These are phyloP conservation scores for Archilochus colubris DNA, from an alignment of 2,113 vertebrate genomes.

Conservation along the genomic window DNA sequence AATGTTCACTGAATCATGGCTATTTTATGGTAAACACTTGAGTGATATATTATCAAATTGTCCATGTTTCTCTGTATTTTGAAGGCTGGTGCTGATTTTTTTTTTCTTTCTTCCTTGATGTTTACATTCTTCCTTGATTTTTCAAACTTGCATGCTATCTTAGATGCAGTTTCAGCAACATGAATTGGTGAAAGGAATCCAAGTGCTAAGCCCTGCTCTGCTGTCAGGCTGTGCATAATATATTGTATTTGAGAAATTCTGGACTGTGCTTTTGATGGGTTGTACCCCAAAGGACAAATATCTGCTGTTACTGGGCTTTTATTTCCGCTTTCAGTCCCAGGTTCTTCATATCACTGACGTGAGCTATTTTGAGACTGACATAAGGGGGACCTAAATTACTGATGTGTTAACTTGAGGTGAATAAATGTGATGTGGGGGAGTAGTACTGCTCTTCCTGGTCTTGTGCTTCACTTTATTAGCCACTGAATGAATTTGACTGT, in stretches of 20 bases:
- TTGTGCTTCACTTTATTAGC: not conserved
- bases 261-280: not conserved
- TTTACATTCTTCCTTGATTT: not conserved
- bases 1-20: not conserved
- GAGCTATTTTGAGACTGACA: not conserved
- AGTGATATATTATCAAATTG: not conserved
- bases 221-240: rapidly evolving
- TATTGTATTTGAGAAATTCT: not conserved
- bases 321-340: not conserved
- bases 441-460: not conserved
- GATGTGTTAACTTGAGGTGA: not conserved
- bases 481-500: not conserved
- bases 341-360: not conserved
- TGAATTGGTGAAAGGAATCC: not conserved
- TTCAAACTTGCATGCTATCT: not conserved
- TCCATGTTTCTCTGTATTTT: not conserved
- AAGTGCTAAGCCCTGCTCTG: not conserved
- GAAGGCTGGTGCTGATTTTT: not conserved
- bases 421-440: not conserved
- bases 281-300: not conserved
- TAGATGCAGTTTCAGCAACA: not conserved
- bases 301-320: not conserved
- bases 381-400: not conserved
- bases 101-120: not conserved
- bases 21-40: not conserved